Conservation (phyloP, 2,113 vertebrate genomes). For the Vidua chalybeata region DNA sequence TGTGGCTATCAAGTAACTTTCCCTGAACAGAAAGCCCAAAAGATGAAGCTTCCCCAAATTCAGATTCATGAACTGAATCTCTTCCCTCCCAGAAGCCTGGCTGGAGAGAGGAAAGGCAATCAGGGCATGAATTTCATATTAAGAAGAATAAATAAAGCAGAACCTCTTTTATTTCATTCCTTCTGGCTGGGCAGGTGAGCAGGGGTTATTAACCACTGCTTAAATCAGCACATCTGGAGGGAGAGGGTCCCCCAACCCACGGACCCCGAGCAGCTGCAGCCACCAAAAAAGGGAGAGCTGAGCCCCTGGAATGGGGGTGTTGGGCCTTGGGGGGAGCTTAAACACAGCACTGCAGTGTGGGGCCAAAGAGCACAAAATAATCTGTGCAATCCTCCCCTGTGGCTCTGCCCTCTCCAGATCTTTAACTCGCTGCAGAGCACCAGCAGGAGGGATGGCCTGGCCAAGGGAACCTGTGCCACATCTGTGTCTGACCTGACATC, state of each 20-base stretch:
- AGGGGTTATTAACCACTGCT: neutral
- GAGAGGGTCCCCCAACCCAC: neutral
- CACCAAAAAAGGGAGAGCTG: neutral
- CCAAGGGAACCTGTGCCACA: neutral
- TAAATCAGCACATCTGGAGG: neutral
- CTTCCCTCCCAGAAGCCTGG: slow-evolving; percentile 13
- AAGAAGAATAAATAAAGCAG: slow-evolving; percentile 66
- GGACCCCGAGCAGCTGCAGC: neutral
- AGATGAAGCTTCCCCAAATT: slow-evolving; percentile 59
- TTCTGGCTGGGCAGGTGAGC: neutral
- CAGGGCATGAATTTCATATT: slow-evolving; percentile 66
- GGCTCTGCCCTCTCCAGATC: neutral
- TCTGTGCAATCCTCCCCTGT: neutral
- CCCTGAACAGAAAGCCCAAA: slow-evolving; percentile 46
- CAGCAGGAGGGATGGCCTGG: fast-evolving
- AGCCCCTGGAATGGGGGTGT: neutral
- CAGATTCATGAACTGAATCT: slow-evolving; percentile 60
- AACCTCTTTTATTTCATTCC: slow-evolving; percentile 26
- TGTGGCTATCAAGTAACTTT: slow-evolving; percentile 48
- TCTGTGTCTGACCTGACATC: fast-evolving
- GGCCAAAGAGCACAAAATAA: neutral
- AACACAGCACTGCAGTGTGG: neutral
- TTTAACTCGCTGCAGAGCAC: neutral
- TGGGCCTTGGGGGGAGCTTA: neutral
- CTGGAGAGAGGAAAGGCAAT: slow-evolving; percentile 51